A percentile compares a stretch with the other conserved stretches of the same genome.
Conservation (phyloP, 2,113 vertebrate genomes). For the Callospermophilus lateralis region DNA sequence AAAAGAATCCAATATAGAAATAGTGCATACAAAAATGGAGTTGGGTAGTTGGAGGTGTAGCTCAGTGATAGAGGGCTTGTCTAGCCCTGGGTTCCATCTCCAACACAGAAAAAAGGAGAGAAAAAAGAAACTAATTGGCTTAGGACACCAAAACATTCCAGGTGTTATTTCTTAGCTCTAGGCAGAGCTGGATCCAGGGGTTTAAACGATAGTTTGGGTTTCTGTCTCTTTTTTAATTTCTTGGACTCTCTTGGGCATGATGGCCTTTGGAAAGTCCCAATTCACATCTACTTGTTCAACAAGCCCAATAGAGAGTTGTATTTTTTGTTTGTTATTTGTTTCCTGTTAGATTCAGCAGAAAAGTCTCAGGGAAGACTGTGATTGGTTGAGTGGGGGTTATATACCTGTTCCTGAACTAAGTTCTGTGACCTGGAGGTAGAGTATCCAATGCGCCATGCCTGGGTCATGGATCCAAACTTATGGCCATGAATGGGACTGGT, state of each 20-base stretch:
- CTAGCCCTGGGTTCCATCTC: not conserved
- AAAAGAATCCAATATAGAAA: not conserved
- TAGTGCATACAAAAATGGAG: not conserved
- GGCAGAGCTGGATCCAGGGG: not conserved
- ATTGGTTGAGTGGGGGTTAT: not conserved
- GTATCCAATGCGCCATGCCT: not conserved
- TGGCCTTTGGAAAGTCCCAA: not conserved
- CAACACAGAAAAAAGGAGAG: not conserved
- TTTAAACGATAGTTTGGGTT: constrained; percentile 4
- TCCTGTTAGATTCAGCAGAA: constrained; percentile 5
- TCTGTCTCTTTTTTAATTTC: constrained; percentile 43
- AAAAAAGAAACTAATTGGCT: not conserved
- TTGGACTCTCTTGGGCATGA: not conserved
- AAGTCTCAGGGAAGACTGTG: not conserved
- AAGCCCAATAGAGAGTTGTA: not conserved
- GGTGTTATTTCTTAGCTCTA: constrained; percentile 17
- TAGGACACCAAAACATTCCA: not conserved
- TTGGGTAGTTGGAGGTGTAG: not conserved
- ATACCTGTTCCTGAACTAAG: not conserved
- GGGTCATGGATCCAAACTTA: not conserved
- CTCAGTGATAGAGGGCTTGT: not conserved
- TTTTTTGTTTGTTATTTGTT: not conserved
- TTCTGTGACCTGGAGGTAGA: not conserved
- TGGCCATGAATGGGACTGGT: not conserved
- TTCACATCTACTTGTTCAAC: not conserved